These are phyloP conservation scores for Lochmaea capreae DNA, from an alignment of 2,888 invertebrate genomes.

Conservation along the genomic window DNA sequence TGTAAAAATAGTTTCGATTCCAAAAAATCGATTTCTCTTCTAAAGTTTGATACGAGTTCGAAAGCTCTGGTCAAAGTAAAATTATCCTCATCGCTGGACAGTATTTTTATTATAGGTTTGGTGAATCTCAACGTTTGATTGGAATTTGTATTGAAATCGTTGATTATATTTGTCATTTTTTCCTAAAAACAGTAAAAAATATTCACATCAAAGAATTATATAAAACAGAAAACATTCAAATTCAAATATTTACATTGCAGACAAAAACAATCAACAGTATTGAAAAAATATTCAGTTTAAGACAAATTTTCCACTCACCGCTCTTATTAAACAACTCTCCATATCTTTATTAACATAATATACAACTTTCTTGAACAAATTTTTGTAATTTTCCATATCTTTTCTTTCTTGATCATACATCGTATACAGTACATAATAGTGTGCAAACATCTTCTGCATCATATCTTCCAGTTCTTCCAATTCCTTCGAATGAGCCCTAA, in stretches of 20 bases:
- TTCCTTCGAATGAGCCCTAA: slow-evolving; percentile 34
- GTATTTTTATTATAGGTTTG: slow-evolving; percentile 40
- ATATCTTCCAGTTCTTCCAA: slow-evolving; percentile 42
- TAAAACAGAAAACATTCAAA: too few relatives aligned
- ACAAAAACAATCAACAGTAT: too few relatives aligned
- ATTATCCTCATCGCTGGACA: slow-evolving; percentile 35
- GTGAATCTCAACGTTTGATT: slow-evolving; percentile 43
- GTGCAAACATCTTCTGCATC: slow-evolving; percentile 42
- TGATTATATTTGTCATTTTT: slow-evolving; percentile 46
- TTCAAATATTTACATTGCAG: too few relatives aligned
- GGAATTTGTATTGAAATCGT: slow-evolving; percentile 26
- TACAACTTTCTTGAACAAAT: slow-evolving; percentile 47
- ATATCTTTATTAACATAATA: slow-evolving; percentile 48
- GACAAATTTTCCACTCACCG: slow-evolving; percentile 41
- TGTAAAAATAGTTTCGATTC: slow-evolving; percentile 44
- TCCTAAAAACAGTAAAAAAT: slow-evolving; percentile 38
- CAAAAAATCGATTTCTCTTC: slow-evolving; percentile 42
- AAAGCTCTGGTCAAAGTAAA: slow-evolving; percentile 39
- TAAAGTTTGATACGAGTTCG: slow-evolving; percentile 42
- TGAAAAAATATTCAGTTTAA: background rate
- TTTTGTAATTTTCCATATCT: slow-evolving; percentile 45
- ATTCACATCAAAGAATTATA: background rate
- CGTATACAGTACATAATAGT: slow-evolving; percentile 42
- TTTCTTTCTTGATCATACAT: slow-evolving; percentile 46
- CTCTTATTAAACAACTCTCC: slow-evolving; percentile 43